These are phyloP conservation scores for Drosophila biarmipes DNA, from an alignment of 1,140 invertebrate genomes.

Conservation along the genomic window DNA sequence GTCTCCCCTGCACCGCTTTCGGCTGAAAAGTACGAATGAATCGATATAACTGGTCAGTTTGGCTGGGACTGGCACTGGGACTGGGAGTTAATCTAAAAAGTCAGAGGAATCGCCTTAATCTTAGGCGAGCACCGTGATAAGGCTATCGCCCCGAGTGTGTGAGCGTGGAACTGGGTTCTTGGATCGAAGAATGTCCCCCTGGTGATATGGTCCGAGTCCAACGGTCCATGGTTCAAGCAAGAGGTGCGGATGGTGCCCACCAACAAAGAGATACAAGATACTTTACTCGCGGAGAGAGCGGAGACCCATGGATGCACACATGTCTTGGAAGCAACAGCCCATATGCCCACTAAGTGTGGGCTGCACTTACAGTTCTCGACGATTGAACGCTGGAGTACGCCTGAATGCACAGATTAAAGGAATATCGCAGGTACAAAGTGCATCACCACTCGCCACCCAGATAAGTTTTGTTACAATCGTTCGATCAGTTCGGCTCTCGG, in stretches of 20 bases:
- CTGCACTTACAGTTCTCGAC: constrained; percentile 15
- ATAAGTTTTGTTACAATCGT: constrained; percentile 8
- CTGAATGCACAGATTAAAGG: not conserved
- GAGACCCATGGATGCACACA: not conserved
- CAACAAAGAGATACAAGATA: constrained; percentile 2
- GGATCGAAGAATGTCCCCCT: not conserved
- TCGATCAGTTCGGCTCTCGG: not conserved
- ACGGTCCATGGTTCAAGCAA: constrained; percentile 11
- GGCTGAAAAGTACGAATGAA: constrained; percentile 16
- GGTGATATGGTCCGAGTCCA: constrained; percentile 15
- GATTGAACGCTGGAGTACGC: constrained; percentile 1
- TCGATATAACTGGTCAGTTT: constrained; percentile 1
- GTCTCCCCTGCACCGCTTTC: constrained; percentile 1
- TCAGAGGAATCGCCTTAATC: constrained; percentile 10
- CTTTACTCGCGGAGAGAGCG: not conserved
- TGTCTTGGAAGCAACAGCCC: not conserved
- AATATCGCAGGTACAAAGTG: constrained; percentile 31
- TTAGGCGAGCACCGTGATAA: constrained; percentile 6
- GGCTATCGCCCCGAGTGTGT: constrained; percentile 1
- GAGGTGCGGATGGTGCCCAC: not conserved
- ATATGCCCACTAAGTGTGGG: not conserved
- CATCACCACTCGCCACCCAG: constrained; percentile 4
- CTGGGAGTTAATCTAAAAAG: not conserved
- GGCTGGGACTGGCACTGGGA: not conserved
- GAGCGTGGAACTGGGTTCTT: not conserved